A percentile compares a stretch with the other conserved stretches of the same genome.
Conservation (phyloP, 2,113 vertebrate species). For the Paedocypris sp. region DNA sequence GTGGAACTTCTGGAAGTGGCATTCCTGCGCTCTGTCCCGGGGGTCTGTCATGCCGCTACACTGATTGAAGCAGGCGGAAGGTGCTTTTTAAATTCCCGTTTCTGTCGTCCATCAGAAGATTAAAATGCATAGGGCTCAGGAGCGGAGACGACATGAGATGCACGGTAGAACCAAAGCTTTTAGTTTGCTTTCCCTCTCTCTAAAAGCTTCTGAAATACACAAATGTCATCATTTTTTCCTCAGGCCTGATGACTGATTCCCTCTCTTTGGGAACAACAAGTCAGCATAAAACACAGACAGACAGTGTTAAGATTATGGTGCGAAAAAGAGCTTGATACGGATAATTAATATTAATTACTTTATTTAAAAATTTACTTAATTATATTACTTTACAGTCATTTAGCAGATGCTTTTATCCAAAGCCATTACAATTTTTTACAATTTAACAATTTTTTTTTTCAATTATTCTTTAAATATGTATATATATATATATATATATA, state of each 20-base stretch:
- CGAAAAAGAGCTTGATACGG: too few species aligned
- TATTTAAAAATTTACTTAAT: too few species aligned
- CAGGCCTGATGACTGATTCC: background rate
- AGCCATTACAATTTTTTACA: too few species aligned
- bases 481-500: too few species aligned
- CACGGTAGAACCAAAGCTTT: background rate
- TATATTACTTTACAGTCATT: too few species aligned
- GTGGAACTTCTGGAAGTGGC: conserved; percentile 1
- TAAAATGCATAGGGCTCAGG: conserved; percentile 19
- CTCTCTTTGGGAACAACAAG: background rate
- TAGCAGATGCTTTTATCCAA: too few species aligned
- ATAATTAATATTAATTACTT: too few species aligned
- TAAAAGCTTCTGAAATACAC: conserved; percentile 1
- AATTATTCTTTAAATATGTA: too few species aligned
- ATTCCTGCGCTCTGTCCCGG: conserved; percentile 2
- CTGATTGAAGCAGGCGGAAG: conserved; percentile 7
- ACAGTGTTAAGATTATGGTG: too few species aligned
- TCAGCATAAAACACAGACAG: too few species aligned
- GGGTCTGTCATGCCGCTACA: conserved; percentile 2
- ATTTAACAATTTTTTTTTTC: too few species aligned
- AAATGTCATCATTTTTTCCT: background rate
- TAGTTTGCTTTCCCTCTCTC: background rate
- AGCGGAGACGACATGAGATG: background rate
- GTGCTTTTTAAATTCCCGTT: conserved; percentile 11
- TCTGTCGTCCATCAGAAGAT: conserved; percentile 13